phyloP scores from a whole-genome alignment of 2,113 vertebrate species.

The Dicerorhinus sumatrensis region DNA sequence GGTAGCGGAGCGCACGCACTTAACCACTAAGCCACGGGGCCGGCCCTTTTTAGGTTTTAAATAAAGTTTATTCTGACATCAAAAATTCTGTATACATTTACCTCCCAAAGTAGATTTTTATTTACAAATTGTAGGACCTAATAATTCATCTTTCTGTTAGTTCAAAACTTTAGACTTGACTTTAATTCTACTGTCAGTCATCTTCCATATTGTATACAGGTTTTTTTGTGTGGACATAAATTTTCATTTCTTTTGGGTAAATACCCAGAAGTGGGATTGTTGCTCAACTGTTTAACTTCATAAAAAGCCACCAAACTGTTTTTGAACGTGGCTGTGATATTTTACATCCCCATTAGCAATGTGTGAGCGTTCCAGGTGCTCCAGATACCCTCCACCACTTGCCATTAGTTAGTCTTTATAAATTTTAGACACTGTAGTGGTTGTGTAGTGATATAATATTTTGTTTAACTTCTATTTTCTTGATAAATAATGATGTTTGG shows the following conservation, averaged over 20 bases:
- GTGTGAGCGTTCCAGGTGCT: background rate
- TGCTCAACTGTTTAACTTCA: background rate
- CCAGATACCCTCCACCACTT: background rate
- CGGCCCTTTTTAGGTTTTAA: constrained; percentile 22
- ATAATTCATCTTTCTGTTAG: background rate
- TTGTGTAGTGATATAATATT: background rate
- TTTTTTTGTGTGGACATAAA: background rate
- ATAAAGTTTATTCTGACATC: background rate
- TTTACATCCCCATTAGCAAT: background rate
- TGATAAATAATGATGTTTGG: background rate
- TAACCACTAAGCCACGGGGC: no score
- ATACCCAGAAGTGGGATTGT: background rate
- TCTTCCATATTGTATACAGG: background rate
- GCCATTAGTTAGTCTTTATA: background rate
- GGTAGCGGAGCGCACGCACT: no score
- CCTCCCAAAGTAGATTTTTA: constrained; percentile 22
- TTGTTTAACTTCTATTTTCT: background rate
- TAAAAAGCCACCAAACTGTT: background rate
- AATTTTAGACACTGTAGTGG: background rate
- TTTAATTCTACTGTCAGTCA: background rate
- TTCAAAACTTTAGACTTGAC: constrained; percentile 24
- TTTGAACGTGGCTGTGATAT: background rate
- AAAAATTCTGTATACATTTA: background rate
- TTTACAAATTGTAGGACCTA: background rate
- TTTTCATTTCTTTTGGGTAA: background rate